Conservation (phyloP, 2,113 vertebrate genomes). For the Sorex fumeus region DNA sequence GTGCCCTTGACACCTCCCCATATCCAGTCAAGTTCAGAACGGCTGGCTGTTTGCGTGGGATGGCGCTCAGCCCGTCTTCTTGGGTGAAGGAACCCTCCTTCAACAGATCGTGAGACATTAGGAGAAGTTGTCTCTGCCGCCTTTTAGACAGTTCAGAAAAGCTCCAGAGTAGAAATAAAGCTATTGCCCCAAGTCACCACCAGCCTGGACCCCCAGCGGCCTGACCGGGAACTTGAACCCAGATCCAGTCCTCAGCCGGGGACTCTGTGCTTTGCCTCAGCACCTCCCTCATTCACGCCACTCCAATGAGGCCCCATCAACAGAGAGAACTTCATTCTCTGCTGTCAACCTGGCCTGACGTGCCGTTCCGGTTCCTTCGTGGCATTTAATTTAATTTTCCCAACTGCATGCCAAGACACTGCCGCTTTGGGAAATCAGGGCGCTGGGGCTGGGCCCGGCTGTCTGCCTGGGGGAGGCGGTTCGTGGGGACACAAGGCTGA, state of each 20-base stretch:
- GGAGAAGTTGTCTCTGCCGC: neutral
- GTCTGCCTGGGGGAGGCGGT: constrained; percentile 70
- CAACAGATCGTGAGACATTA: constrained; percentile 33
- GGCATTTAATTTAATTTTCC: constrained; percentile 76
- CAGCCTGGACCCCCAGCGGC: neutral
- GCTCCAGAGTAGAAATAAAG: neutral
- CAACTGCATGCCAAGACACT: constrained; percentile 51
- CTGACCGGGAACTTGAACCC: neutral
- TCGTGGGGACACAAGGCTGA: constrained; percentile 65
- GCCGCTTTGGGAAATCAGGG: constrained; percentile 48
- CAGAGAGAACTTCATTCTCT: constrained; percentile 62
- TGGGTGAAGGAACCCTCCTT: neutral
- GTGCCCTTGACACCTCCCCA: neutral
- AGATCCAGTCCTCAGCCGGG: neutral
- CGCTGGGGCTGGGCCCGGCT: neutral
- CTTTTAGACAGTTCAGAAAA: constrained; percentile 21
- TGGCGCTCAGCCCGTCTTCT: neutral
- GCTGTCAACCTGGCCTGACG: constrained; percentile 45
- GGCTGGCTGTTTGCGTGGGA: neutral
- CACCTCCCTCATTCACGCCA: constrained; percentile 14
- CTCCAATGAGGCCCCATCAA: constrained; percentile 13
- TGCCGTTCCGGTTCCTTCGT: neutral
- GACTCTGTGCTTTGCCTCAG: neutral
- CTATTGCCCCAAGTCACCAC: neutral
- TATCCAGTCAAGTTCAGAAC: neutral